Evolutionary conservation across 2,113 vertebrate genomes (phyloP).

Genomic region (Notarius quadriscutis): DNA sequence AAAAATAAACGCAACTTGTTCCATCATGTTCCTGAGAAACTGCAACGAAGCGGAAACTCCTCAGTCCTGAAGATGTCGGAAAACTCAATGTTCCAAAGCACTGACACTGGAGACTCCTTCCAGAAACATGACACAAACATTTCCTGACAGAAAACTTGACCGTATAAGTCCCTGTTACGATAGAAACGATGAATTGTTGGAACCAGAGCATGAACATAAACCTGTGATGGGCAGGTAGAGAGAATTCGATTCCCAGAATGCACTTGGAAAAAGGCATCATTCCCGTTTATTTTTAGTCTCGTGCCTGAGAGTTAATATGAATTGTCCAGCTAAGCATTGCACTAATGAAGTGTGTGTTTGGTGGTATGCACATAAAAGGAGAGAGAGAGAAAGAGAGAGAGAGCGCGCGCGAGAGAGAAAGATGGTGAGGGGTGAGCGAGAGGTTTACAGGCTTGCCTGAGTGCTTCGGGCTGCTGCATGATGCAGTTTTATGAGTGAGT

Average conservation of each 20-base stretch:
- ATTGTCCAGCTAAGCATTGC: slow-evolving; percentile 26
- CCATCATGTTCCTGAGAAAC: no score
- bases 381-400: slow-evolving; percentile 13
- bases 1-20: no score
- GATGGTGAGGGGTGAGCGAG: slow-evolving; percentile 46
- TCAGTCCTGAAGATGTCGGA: no score
- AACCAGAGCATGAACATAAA: neutral
- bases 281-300: neutral
- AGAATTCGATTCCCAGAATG: neutral
- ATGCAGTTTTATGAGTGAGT: slow-evolving; percentile 47
- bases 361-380: slow-evolving; percentile 49
- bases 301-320: neutral
- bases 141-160: no score
- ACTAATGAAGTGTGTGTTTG: slow-evolving; percentile 38
- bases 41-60: no score
- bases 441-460: slow-evolving; percentile 54
- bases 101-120: no score
- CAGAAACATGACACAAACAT: no score
- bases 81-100: no score
- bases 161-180: no score
- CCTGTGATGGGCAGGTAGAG: neutral
- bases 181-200: no score
- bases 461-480: slow-evolving; percentile 38
- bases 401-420: slow-evolving; percentile 4
- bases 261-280: neutral